Base-by-base conservation (phyloP, 2,888 invertebrate genomes). In the Apamea crenata region DNA sequence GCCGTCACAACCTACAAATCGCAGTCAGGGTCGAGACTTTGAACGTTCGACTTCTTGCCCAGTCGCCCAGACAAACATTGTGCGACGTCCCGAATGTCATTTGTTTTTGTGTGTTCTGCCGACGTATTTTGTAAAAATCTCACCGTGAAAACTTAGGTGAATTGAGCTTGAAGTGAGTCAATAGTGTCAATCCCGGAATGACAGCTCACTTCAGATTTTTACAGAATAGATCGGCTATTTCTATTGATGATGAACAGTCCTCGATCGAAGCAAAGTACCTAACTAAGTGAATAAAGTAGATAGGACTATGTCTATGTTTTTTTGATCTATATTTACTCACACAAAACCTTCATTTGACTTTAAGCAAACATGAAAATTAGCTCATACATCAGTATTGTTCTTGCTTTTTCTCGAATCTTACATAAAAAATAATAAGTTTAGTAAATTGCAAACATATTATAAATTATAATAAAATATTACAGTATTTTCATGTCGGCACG, bases 1-100 rank as follows among this genome's bases (percentile, higher is more conserved):
- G 36, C 59, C 8, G 79, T 70, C 69, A 73, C 69, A 73, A 73
- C 63, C 59, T 69, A 72, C 56, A 83, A 69, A 72, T 69, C 63
- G 65, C n/a, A 65, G 68, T 70, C 82, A 72, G 76, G 84, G 82
- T 83, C 75, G 71, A 25, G 72, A 70, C 78, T 63, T 59, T 63
- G 78, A 68, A 77, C 36, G 44, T 25, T 18, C 53, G 77, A 82
- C 56, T 65, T 65, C 44, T 36, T 53, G 53, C 10, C 53, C 63
- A 68, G 44, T 47, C 16, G 47, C 47, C 53, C 67, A 47, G 68
- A 76, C 63, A 63, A 56, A 16, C 32, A 21, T 63, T 29, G 18
- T 47, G 56, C 40, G 56, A 12, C 25, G 3, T 50, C 16, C 40
- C 21, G 40, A 75, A 81, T 53, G 29, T 68, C 61, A 74, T 8